Evolutionary conservation across 2,113 vertebrate species (phyloP).

Genomic region (Paramormyrops kingsleyae): DNA sequence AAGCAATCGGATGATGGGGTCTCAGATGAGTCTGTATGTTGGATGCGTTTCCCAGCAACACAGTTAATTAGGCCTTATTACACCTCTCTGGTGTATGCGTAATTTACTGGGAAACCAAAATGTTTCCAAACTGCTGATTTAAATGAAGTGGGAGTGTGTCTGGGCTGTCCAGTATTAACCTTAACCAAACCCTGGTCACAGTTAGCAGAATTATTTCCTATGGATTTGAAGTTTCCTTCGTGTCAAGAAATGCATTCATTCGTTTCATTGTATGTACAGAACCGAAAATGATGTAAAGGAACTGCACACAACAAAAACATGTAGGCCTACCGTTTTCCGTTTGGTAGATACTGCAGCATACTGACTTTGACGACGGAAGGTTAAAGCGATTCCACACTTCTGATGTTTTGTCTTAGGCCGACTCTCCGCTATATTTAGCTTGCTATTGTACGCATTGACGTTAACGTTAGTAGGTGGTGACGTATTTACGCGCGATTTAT

Average conservation of each 20-base stretch:
- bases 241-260: not conserved
- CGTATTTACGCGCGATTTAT: not conserved
- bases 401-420: not conserved
- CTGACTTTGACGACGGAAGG: not conserved
- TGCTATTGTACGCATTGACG: not conserved
- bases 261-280: not conserved
- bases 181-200: not conserved
- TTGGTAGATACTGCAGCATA: not conserved
- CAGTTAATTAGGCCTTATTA: not conserved
- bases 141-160: not conserved
- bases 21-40: not conserved
- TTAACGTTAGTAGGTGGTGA: not conserved
- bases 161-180: not conserved
- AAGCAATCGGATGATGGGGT: not conserved
- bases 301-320: not conserved
- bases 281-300: not conserved
- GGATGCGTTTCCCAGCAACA: not conserved
- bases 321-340: not conserved
- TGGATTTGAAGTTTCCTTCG: not conserved
- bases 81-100: not conserved
- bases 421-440: not conserved
- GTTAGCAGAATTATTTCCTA: not conserved
- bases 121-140: not conserved
- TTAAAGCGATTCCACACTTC: not conserved
- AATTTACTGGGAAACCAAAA: not conserved